Evolutionary conservation across 2,113 vertebrate genomes (phyloP).

Genomic region (Misgurnus anguillicaudatus): DNA sequence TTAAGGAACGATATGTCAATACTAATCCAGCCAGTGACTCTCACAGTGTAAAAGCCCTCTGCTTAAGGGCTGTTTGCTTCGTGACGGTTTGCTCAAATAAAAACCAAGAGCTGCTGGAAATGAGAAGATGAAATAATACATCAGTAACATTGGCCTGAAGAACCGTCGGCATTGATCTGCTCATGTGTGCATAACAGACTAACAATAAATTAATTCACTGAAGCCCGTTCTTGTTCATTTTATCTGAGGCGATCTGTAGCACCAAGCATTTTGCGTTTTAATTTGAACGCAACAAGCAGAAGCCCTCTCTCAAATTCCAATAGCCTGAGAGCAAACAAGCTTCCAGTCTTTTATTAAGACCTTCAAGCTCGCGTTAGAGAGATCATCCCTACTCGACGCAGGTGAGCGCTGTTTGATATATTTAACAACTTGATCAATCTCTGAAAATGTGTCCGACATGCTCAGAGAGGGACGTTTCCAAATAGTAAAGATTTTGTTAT

Average conservation of each 20-base stretch:
- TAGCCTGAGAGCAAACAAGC: slow-evolving; percentile 37
- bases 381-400: slow-evolving; percentile 26
- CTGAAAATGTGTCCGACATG: slow-evolving; percentile 4
- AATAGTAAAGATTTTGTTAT: slow-evolving; percentile 12
- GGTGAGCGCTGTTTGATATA: slow-evolving; percentile 35
- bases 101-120: slow-evolving; percentile 44
- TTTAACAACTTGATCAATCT: slow-evolving; percentile 45
- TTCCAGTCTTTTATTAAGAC: slow-evolving; percentile 18
- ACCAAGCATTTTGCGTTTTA: slow-evolving; percentile 41
- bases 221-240: slow-evolving; percentile 46
- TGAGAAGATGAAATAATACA: slow-evolving; percentile 53
- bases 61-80: slow-evolving; percentile 46
- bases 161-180: slow-evolving; percentile 53
- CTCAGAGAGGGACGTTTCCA: not conserved
- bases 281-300: slow-evolving; percentile 42
- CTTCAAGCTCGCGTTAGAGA: slow-evolving; percentile 2
- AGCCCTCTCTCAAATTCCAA: slow-evolving; percentile 32
- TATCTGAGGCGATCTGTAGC: slow-evolving; percentile 34
- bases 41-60: slow-evolving; percentile 2
- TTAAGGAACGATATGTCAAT: not conserved
- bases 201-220: slow-evolving; percentile 57
- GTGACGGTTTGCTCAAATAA: slow-evolving; percentile 43
- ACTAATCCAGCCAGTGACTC: slow-evolving; percentile 47
- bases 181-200: slow-evolving; percentile 47
- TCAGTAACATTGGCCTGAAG: slow-evolving; percentile 50